phyloP scores from a whole-genome alignment of 2,113 vertebrate genomes.

The Dasypus novemcinctus region DNA sequence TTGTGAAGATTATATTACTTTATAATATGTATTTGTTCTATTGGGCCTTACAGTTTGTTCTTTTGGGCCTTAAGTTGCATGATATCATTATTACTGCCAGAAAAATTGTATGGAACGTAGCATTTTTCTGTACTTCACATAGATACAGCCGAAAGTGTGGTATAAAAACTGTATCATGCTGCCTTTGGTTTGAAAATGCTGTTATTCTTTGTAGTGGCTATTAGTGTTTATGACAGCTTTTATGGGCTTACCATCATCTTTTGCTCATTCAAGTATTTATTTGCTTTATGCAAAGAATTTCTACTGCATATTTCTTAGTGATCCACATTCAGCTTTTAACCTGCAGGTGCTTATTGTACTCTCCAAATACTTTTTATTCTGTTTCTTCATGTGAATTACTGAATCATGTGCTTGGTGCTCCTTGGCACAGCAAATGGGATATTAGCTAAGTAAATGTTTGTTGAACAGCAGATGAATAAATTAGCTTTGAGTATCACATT shows the following conservation, averaged over 20 bases:
- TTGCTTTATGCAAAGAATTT: neutral
- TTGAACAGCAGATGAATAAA: neutral
- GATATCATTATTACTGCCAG: neutral
- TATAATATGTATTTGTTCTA: neutral
- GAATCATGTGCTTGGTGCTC: neutral
- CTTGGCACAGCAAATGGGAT: neutral
- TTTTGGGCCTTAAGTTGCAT: neutral
- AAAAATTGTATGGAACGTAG: neutral
- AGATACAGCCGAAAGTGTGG: neutral
- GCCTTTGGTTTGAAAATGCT: neutral
- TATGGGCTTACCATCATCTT: neutral
- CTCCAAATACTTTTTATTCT: neutral
- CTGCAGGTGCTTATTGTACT: neutral
- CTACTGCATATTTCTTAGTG: neutral
- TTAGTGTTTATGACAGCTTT: neutral
- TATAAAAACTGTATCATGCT: neutral
- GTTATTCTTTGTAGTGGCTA: neutral
- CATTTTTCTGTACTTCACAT: slow-evolving; percentile 16
- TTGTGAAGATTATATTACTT: slow-evolving; percentile 29
- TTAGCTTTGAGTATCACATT: neutral
- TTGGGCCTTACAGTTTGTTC: slow-evolving; percentile 30
- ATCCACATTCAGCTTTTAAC: neutral
- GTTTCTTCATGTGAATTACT: slow-evolving; percentile 13
- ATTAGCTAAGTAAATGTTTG: slow-evolving; percentile 6
- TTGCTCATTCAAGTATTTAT: slow-evolving; percentile 5